Base-by-base conservation (phyloP, 2,888 invertebrate genomes). In the Papilio protenor region DNA sequence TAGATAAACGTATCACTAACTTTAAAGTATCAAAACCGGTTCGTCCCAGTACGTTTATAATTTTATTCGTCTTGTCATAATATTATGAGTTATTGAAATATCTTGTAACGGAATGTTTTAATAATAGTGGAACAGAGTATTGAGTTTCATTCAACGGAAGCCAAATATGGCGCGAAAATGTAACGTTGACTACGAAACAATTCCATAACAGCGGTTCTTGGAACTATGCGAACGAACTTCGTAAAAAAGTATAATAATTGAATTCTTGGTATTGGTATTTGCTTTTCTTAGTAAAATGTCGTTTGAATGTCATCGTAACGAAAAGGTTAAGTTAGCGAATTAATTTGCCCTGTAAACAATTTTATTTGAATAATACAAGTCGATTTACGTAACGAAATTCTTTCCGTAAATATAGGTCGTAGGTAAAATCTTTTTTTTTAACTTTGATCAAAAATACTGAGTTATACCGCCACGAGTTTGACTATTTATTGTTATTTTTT, bases 21-120 rank as follows among this genome's bases (percentile, higher is more conserved):
- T 40, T 66, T n/a, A 66, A 66, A 59, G 33, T 66, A 66, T 66
- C 40, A 40, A 40, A 66, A 66, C 66, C 33, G 66, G 66, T 66
- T 66, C 4, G 40, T 66, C 66, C 40, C 3, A n/a, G 40, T 66
- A 40, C 18, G 18, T 6, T 40, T 33, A 18, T 27, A 40, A n/a
- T n/a, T 66, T 33, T 33, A 27, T 18, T 64, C 11, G 40, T 66
- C 66, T 66, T 66, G 40, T 66, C 10, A 66, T 66, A 66, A n/a
- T 14, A 66, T 66, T 66, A 40, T 66, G 66, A 66, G 40, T 66
- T 40, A 66, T 40, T 27, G n/a, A 40, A n/a, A 64, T 6, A 18
- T n/a, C 40, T n/a, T 66, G 64, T 10, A 10, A 8, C 33, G 64
- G 11, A n/a, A n/a, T 40, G 40, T 66, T 66, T 66, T n/a, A 40